Evolutionary conservation across 1,140 invertebrate genomes (phyloP).

Genomic region (Megathymus violae): DNA sequence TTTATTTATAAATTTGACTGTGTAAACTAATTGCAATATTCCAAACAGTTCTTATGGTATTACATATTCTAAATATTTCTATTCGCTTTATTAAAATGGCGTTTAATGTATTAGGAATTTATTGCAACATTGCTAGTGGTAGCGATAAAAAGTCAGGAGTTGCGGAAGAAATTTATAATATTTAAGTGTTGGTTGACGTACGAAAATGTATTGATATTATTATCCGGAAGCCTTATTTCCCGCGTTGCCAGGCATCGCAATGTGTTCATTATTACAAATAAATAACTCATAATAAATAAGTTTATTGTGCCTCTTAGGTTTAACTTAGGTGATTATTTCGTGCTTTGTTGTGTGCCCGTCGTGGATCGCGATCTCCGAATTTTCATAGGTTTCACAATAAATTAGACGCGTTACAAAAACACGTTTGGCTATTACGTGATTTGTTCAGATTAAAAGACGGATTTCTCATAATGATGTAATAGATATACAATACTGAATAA

Average conservation of each 20-base stretch:
- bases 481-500: too few species aligned
- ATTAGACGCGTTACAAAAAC: not conserved
- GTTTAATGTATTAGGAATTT: not conserved
- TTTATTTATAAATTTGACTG: too few species aligned
- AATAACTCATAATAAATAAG: conserved; percentile 18
- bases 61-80: conserved; percentile 18
- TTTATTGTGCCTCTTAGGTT: conserved; percentile 27
- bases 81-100: not conserved
- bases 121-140: conserved; percentile 7
- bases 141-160: not conserved
- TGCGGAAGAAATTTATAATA: conserved; percentile 8
- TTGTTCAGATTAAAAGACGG: too few species aligned
- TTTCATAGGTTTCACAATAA: conserved; percentile 1
- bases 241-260: conserved; percentile 7
- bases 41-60: conserved; percentile 10
- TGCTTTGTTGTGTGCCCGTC: not conserved
- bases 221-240: conserved; percentile 20
- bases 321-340: conserved; percentile 14
- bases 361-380: not conserved
- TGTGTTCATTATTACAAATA: conserved; percentile 33
- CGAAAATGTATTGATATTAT: conserved; percentile 6
- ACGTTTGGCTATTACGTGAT: too few species aligned
- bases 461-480: too few species aligned
- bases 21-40: not conserved
- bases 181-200: not conserved